Conservation (phyloP, 2,888 invertebrate species). For the Microplitis manilae region DNA sequence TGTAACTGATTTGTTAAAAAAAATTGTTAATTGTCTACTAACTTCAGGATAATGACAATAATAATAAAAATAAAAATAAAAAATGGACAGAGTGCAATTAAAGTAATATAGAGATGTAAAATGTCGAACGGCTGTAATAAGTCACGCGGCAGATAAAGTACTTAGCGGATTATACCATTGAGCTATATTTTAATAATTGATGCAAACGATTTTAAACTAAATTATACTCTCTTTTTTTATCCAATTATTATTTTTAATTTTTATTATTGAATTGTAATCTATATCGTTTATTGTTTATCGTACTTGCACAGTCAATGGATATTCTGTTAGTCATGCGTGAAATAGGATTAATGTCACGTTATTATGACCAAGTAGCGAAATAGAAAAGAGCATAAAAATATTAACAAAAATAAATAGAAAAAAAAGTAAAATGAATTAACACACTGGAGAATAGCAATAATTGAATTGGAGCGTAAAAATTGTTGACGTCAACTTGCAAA, state of each 20-base stretch:
- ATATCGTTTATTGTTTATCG: not conserved
- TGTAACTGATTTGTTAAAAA: no score
- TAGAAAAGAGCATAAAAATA: constrained; percentile 8
- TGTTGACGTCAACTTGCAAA: constrained; percentile 8
- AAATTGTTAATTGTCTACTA: no score
- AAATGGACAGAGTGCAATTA: not conserved
- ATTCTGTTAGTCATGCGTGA: constrained; percentile 18
- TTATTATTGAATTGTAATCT: constrained; percentile 3
- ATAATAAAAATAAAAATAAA: not conserved
- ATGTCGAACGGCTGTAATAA: constrained; percentile 5
- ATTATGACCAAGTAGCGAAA: constrained; percentile 23
- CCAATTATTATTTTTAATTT: not conserved
- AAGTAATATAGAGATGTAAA: not conserved
- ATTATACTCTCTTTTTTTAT: not conserved
- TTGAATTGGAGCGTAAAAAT: constrained; percentile 51
- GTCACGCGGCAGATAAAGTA: constrained; percentile 4
- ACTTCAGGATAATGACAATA: no score
- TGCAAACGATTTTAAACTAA: constrained; percentile 3
- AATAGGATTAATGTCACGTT: constrained; percentile 16
- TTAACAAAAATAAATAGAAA: not conserved
- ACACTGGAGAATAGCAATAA: constrained; percentile 60
- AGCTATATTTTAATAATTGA: constrained; percentile 15
- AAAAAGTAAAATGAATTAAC: constrained; percentile 56
- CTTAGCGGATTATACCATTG: not conserved
- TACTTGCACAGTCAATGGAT: constrained; percentile 34